These are phyloP conservation scores for Gnathonemus echidnorhynchus DNA, from an alignment of 2,113 vertebrate species.

Conservation along the genomic window DNA sequence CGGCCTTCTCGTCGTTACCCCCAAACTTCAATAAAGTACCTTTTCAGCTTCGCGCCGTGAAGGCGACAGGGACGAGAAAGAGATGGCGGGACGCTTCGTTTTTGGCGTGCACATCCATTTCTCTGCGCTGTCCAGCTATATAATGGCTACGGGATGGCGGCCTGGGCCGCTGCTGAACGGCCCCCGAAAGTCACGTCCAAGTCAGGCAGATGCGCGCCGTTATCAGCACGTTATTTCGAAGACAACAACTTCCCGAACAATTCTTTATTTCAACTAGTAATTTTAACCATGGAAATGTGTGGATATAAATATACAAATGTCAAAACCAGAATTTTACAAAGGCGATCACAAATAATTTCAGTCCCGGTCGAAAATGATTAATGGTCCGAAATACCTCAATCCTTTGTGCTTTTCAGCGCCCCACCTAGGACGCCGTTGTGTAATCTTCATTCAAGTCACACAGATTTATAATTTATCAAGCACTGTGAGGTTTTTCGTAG, in stretches of 20 bases:
- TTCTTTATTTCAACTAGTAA: background rate
- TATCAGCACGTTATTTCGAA: background rate
- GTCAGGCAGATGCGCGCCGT: conserved; percentile 1
- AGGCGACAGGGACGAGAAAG: conserved; percentile 43
- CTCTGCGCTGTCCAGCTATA: conserved; percentile 18
- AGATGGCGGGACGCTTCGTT: conserved; percentile 23
- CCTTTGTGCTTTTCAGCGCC: conserved; percentile 27
- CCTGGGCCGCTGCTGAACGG: conserved; percentile 26
- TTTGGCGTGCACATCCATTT: conserved; percentile 32
- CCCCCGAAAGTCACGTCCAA: conserved; percentile 41
- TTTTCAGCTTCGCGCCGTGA: conserved; percentile 47
- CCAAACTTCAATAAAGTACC: conserved; percentile 51
- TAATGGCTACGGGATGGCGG: conserved; percentile 22
- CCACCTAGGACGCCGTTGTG: conserved; percentile 35
- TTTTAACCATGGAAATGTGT: background rate
- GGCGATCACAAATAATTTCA: conserved; percentile 12
- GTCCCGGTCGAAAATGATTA: conserved; percentile 36
- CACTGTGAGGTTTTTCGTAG: conserved; percentile 17
- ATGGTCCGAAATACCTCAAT: conserved; percentile 33
- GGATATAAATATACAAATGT: background rate
- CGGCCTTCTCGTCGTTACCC: conserved; percentile 43
- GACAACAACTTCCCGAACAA: background rate
- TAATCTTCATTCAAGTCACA: conserved; percentile 36
- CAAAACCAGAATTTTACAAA: conserved; percentile 15
- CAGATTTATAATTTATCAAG: conserved; percentile 29